Base-by-base conservation (phyloP, 2,797 vertebrate genomes). In the Mus caroli region DNA sequence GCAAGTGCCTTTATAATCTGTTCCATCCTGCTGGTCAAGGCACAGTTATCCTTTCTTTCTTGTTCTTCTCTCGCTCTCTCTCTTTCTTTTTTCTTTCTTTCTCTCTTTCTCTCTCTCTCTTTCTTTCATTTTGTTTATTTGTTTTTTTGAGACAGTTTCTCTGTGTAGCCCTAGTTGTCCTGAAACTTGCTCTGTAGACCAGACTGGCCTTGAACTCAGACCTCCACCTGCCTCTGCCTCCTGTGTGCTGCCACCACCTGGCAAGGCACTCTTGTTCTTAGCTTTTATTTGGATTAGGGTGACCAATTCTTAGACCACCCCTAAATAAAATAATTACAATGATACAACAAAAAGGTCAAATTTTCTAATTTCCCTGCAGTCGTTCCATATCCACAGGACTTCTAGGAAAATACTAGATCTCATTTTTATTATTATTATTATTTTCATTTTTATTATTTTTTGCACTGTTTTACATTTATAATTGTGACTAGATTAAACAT, bases 291-390 rank as follows among this genome's bases (percentile, higher is more conserved):
- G 28, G 28, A 79, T 19, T 20, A 46, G 83, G 43, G 54, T 60
- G 76, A 77, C 40, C 52, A 79, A 62, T 76, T 79, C 28, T 83
- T 73, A 85, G 60, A 77, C 28, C 43, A n/a, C 28, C 40, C 60
- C 22, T 17, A 83, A 82, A 52, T 37, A 95, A 95, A 93, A 88
- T 22, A 90, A 84, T 69, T 73, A 87, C 28, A 34, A 75, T 31
- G 13, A 80, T 54, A 4, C 14, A 60, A 56, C 69, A 78, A 89
- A 69, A 90, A 80, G 54, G 43, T 15, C 76, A 54, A n/a, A 40
- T 79, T 76, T 58, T 92, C 58, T 79, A 75, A 88, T 58, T 96
- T 34, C 73, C 94, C 50, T 54, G 22, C 52, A 69, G 34, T 22
- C 56, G 0, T 31, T 43, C 40, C 26, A 62, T 31, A 62, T 62